phyloP scores from a whole-genome alignment of 2,797 vertebrate species.

The Austrolebias charrua region DNA sequence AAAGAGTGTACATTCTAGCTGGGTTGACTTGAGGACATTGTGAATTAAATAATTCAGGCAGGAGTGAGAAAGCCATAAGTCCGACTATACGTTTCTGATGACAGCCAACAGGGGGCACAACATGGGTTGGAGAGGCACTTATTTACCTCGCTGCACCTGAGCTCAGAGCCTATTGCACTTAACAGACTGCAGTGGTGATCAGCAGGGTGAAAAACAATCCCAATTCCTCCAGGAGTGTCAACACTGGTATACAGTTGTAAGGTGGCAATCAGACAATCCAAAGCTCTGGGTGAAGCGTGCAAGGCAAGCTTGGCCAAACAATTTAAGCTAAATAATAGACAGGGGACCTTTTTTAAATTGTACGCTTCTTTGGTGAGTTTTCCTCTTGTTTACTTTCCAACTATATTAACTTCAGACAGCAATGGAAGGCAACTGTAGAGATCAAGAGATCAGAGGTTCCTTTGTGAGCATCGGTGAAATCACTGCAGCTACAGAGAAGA shows the following conservation, averaged over 20 bases:
- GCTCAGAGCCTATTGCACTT: conserved; percentile 54
- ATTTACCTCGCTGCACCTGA: conserved; percentile 52
- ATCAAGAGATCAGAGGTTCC: not conserved
- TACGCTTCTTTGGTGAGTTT: conserved; percentile 21
- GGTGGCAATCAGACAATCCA: conserved; percentile 47
- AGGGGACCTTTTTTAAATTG: conserved; percentile 20
- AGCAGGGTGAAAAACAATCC: conserved; percentile 64
- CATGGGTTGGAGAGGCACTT: conserved; percentile 51
- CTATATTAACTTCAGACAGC: conserved; percentile 20
- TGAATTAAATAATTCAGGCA: conserved; percentile 22
- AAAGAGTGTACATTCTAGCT: conserved; percentile 12
- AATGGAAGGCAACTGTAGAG: not conserved
- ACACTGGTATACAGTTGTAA: conserved; percentile 48
- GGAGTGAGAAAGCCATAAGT: conserved; percentile 31
- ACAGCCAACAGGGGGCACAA: conserved; percentile 66
- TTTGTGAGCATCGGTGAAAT: conserved; percentile 3
- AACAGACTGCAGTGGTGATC: conserved; percentile 55
- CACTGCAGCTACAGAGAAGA: not conserved
- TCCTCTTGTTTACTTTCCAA: conserved; percentile 24
- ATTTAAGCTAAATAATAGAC: conserved; percentile 50
- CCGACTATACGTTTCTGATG: conserved; percentile 60
- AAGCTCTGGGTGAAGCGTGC: conserved; percentile 35
- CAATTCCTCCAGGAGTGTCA: conserved; percentile 56
- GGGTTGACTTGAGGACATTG: conserved; percentile 49
- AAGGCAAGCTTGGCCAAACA: conserved; percentile 39